These are phyloP conservation scores for Sitta carolinensis DNA, from an alignment of 2,797 vertebrate species.

Conservation along the genomic window DNA sequence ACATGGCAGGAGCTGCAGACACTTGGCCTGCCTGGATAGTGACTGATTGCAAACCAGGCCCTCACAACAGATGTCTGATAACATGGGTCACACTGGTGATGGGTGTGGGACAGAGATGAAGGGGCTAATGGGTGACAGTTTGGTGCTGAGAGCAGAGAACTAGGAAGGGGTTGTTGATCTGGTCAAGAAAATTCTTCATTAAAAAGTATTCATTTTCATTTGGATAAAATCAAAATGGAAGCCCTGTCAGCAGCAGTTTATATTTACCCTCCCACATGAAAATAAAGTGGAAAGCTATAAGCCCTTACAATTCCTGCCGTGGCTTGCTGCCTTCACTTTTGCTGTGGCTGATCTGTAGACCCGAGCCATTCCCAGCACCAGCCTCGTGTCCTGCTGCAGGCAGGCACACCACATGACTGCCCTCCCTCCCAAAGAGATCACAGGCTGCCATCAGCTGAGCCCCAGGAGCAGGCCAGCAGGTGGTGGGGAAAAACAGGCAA, in stretches of 20 bases:
- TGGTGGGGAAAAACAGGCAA: not conserved
- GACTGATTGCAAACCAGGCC: not conserved
- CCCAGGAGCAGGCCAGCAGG: not conserved
- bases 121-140: not conserved
- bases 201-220: conserved; percentile 8
- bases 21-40: not conserved
- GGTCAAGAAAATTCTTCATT: not conserved
- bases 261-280: not conserved
- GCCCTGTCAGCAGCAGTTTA: not conserved
- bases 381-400: not conserved
- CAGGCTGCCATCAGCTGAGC: rapidly evolving
- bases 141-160: not conserved
- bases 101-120: not conserved
- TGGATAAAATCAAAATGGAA: conserved; percentile 29
- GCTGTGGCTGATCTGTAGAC: rapidly evolving
- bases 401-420: not conserved
- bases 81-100: not conserved
- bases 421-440: not conserved
- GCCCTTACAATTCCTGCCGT: not conserved
- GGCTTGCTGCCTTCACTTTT: not conserved
- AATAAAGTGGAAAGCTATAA: not conserved
- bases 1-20: not conserved
- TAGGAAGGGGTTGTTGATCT: not conserved
- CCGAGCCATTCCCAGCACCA: rapidly evolving
- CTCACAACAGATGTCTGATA: rapidly evolving